These are phyloP conservation scores for Oncorhynchus keta DNA, from an alignment of 2,113 vertebrate genomes.

Conservation along the genomic window DNA sequence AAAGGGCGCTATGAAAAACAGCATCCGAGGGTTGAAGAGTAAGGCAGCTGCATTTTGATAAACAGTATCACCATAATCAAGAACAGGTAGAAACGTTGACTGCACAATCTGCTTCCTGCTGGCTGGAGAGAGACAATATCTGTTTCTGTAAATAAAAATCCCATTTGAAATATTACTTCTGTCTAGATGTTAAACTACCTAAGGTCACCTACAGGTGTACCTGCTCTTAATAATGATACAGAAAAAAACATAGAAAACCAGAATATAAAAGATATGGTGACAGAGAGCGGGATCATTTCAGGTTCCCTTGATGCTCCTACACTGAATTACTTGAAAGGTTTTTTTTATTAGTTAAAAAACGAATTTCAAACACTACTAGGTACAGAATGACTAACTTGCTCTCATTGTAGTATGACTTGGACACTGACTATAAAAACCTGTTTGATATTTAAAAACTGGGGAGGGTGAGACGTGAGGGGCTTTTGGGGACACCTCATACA, in stretches of 20 bases:
- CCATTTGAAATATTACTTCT: too few species aligned
- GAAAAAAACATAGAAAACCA: not conserved
- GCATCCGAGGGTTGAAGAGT: too few species aligned
- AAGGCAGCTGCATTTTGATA: too few species aligned
- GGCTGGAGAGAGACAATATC: not conserved
- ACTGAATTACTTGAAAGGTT: not conserved
- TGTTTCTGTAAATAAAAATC: too few species aligned
- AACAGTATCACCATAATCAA: too few species aligned
- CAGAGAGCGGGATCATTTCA: conserved; percentile 12
- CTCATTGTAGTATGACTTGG: not conserved
- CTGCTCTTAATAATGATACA: too few species aligned
- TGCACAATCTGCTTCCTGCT: too few species aligned
- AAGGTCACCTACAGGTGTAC: too few species aligned
- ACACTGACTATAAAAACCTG: not conserved
- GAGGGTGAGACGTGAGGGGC: not conserved
- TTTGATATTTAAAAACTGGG: not conserved
- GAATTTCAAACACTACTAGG: not conserved
- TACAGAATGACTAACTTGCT: not conserved
- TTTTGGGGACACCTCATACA: not conserved
- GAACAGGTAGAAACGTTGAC: too few species aligned
- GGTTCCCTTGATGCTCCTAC: not conserved
- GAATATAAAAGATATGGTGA: not conserved
- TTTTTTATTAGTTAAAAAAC: not conserved
- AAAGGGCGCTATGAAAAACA: too few species aligned
- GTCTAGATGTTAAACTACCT: too few species aligned